Evolutionary conservation across 2,113 vertebrate genomes (phyloP), one percentile per base, ranked within the genome.

Genomic region (Otis tarda): DNA sequence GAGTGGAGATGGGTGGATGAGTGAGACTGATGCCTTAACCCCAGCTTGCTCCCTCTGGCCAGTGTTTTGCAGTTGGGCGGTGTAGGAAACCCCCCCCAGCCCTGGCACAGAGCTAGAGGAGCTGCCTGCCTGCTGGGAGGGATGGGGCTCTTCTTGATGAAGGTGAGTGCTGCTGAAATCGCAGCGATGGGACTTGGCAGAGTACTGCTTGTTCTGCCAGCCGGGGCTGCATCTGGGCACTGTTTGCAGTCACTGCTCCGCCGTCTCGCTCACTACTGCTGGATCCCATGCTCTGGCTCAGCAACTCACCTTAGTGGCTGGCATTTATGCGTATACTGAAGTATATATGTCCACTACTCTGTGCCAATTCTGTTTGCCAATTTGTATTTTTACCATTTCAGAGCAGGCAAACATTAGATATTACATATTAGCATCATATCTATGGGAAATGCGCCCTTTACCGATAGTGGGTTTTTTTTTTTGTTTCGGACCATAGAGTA

Each of bases 231-330:
- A 39, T 27, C 35, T 14, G 30, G 31, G 33, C 1, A 2, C 45
- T 37, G 14, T 10, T 25, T 10, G n/a, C 71, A 35, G 67, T 30
- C 24, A 2, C 61, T 47, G 60, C 71, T 75, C 20, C 0, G 1
- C 43, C 0, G 0, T 19, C 49, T 35, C 9, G 24, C 39, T 91
- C 35, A 2, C 24, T 56, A 1, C 53, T 45, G 43, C 59, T 49
- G 61, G 19, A 17, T 67, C 47, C 64, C 20, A 1, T 35, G 73
- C 37, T 21, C 7, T 24, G 64, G 20, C 74, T 70, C 83, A 75
- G 70, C 56, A 61, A 1, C 73, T 83, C 69, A 50, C 39, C 49
- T 50, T n/a, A 2, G n/a, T 4, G 3, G 16, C 45, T 43, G 28
- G 22, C 24, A 31, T 68, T 76, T 55, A 37, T 41, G 23, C 3